Percentiles rank a stretch among this genome's conserved stretches.
Conservation (phyloP, 2,797 vertebrate genomes). For the Poecilia gillii region DNA sequence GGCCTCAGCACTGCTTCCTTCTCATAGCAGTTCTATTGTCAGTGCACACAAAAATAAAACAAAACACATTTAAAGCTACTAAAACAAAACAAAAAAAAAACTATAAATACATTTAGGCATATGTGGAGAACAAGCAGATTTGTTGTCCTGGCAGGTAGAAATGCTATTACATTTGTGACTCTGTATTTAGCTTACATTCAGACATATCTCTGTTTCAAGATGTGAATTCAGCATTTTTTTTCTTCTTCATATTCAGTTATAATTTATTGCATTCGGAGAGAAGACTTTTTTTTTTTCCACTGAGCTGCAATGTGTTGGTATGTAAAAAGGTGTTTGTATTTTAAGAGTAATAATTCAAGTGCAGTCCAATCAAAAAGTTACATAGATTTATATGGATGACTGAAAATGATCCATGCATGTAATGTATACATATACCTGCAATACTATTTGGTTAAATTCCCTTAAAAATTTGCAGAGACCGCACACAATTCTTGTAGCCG, state of each 20-base stretch:
- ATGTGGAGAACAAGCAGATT: constrained; percentile 2
- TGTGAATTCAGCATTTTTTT: not conserved
- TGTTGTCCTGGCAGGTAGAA: not conserved
- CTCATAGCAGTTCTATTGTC: constrained; percentile 87
- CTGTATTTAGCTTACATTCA: not conserved
- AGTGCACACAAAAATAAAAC: not conserved
- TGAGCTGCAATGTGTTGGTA: constrained; percentile 7
- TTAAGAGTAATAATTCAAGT: constrained; percentile 6
- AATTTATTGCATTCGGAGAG: not conserved
- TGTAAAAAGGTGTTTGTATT: not conserved
- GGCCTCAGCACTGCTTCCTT: constrained; percentile 92
- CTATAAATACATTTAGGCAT: constrained; percentile 2
- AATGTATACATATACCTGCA: not conserved
- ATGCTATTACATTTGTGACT: not conserved
- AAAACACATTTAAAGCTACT: constrained; percentile 12
- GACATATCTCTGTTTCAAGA: not conserved
- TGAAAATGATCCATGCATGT: not conserved
- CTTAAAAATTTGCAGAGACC: not conserved
- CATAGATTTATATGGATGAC: not conserved
- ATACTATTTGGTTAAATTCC: not conserved
- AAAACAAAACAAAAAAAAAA: not conserved
- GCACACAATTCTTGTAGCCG: not conserved
- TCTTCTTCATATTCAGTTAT: not conserved
- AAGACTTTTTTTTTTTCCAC: not conserved
- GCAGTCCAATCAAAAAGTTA: not conserved